Percentiles rank a stretch among this genome's conserved stretches.
Evolutionary conservation across 2,888 invertebrate species (phyloP).

Genomic region (Campoletis raptor): DNA sequence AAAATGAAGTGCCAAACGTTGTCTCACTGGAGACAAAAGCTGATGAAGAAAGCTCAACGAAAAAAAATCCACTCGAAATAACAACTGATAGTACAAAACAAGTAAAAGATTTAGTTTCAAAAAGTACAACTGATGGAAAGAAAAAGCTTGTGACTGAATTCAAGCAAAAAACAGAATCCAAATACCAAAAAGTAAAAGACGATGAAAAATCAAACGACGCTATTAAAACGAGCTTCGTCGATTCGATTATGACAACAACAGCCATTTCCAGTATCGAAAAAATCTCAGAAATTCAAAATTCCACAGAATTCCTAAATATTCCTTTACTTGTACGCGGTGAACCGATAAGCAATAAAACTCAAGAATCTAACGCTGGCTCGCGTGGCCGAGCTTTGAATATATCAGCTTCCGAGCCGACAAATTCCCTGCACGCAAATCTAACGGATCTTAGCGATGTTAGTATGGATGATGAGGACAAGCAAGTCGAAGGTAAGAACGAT

Average conservation of each 20-base stretch:
- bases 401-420: conserved; percentile 80
- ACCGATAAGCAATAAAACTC: conserved; percentile 61
- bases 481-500: conserved; percentile 79
- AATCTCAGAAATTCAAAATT: conserved; percentile 47
- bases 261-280: conserved; percentile 59
- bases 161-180: conserved; percentile 77
- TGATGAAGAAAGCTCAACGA: conserved; percentile 36
- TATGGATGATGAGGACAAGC: conserved; percentile 88
- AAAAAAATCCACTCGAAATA: conserved; percentile 58
- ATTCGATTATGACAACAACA: conserved; percentile 85
- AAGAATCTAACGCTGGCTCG: conserved; percentile 60
- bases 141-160: conserved; percentile 78
- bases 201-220: conserved; percentile 70
- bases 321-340: conserved; percentile 75
- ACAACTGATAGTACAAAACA: conserved; percentile 40
- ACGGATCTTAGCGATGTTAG: conserved; percentile 92
- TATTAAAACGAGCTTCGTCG: conserved; percentile 89
- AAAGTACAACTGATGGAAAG: conserved; percentile 73
- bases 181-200: conserved; percentile 78
- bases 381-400: conserved; percentile 81
- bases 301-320: conserved; percentile 55
- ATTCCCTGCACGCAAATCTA: conserved; percentile 82
- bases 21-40: conserved; percentile 70
- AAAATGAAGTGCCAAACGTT: conserved; percentile 72
- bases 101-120: conserved; percentile 72